Conservation (phyloP, 2,113 vertebrate genomes). For the Hypomesus transpacificus region DNA sequence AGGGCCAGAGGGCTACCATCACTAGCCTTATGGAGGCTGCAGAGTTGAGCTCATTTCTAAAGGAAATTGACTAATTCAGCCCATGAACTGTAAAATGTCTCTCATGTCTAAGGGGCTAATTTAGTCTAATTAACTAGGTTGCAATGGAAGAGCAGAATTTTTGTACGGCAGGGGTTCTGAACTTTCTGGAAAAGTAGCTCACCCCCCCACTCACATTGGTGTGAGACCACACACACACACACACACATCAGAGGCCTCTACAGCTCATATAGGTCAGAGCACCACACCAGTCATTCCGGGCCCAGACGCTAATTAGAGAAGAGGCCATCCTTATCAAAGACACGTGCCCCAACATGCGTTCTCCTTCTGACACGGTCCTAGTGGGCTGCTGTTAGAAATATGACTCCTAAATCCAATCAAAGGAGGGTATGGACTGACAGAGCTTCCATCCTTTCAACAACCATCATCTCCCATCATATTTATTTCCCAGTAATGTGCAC, state of each 20-base stretch:
- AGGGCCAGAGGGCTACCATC: slow-evolving; percentile 1
- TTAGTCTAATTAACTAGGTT: too few species aligned
- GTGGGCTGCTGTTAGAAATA: slow-evolving; percentile 15
- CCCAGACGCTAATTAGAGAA: background rate
- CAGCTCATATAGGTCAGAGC: slow-evolving; percentile 25
- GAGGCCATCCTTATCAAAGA: background rate
- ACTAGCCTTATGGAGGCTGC: slow-evolving; percentile 13
- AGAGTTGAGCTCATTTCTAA: background rate
- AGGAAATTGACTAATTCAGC: too few species aligned
- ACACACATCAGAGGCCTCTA: slow-evolving; percentile 4
- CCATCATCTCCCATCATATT: too few species aligned
- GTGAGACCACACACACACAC: too few species aligned
- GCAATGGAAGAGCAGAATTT: too few species aligned
- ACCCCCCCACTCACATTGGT: background rate
- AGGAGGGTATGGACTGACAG: background rate
- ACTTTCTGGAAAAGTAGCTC: background rate
- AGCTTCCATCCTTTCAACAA: too few species aligned
- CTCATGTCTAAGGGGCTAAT: too few species aligned
- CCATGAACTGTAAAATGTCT: too few species aligned
- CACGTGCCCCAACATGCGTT: background rate
- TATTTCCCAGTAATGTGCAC: too few species aligned
- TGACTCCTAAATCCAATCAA: background rate
- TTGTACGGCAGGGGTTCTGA: background rate
- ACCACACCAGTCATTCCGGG: background rate
- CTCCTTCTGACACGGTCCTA: slow-evolving; percentile 9